Base-by-base conservation (phyloP, 2,113 vertebrate genomes). In the Lichenostomus cassidix region DNA sequence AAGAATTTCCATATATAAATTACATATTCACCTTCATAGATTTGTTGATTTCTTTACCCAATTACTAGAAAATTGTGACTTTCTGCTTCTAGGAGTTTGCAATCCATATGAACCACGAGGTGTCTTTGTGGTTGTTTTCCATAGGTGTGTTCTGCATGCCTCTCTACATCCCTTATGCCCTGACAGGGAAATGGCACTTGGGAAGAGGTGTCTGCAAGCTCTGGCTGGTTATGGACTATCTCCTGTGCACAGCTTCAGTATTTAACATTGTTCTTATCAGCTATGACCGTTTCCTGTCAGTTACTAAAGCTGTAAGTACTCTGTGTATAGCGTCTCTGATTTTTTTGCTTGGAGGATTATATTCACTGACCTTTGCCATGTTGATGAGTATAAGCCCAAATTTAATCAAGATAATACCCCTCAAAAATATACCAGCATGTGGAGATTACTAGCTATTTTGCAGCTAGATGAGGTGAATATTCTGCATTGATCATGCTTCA, bases 251-350 rank as follows among this genome's bases (percentile, higher is more conserved):
- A 23, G 98, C 98, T 2, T 99, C 99, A 15, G 98, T 98, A 28
- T 99, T 99, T 97, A 99, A 97, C 96, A 98, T 99, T 42, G 98
- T 99, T 80, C 98, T 99, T 67, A 99, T 99, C 97, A 99, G 98
- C 94, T 99, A 99, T 13, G 99, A 99, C 93, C 98, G 98, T 64
- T 99, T 98, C 71, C 97, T 98, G 39, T 99, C 98, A 16, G 98
- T 99, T 94, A 99, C 98, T 27, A 98, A 98, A 92, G 99, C 98
- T 62, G 99, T 99, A 97, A 99, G 99, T 98, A 92, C 21, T 11
- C 25, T 68, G 19, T 78, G 87, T 28, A 23, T 25, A 60, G 8
- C 11, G 46, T 64, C 37, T 70, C 39, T 68, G 47, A 59, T 69
- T 65, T 74, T 83, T 46, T 58, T 17, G 8, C 7, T 28, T 31